phyloP scores from a whole-genome alignment of 1,140 invertebrate species.

The Muscidifurax raptorellus region DNA sequence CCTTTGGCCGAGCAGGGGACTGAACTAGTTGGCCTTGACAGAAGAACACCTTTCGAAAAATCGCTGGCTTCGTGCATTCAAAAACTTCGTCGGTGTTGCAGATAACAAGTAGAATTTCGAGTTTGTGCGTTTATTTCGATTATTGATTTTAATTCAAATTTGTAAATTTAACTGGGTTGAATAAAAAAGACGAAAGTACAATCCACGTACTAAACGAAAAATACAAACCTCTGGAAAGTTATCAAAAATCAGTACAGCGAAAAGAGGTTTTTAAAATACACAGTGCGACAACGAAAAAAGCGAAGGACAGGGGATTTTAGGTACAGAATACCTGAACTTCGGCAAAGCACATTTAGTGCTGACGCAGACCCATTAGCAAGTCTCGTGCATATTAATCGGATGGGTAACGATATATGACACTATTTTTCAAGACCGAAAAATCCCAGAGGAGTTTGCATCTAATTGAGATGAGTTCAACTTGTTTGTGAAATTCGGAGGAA shows the following conservation, averaged over 20 bases:
- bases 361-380: not conserved
- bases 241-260: no score
- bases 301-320: no score
- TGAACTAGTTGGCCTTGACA: constrained; percentile 28
- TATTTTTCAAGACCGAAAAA: not conserved
- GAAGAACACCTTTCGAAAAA: constrained; percentile 30
- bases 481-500: no score
- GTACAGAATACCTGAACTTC: not conserved
- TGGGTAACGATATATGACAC: not conserved
- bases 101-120: not conserved
- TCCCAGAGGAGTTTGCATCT: not conserved
- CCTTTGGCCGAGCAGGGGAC: constrained; percentile 1
- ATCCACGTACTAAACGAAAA: no score
- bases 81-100: not conserved
- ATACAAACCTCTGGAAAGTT: no score
- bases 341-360: not conserved
- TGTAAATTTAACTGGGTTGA: no score
- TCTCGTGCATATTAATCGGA: not conserved
- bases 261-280: no score
- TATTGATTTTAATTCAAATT: no score
- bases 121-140: no score
- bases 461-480: not conserved
- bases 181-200: no score
- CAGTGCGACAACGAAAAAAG: not conserved
- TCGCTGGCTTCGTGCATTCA: constrained; percentile 30